A percentile compares a stretch with the other conserved stretches of the same genome.
Evolutionary conservation across 2,888 invertebrate species (phyloP).

Genomic region (Drosophila maculinotata): DNA sequence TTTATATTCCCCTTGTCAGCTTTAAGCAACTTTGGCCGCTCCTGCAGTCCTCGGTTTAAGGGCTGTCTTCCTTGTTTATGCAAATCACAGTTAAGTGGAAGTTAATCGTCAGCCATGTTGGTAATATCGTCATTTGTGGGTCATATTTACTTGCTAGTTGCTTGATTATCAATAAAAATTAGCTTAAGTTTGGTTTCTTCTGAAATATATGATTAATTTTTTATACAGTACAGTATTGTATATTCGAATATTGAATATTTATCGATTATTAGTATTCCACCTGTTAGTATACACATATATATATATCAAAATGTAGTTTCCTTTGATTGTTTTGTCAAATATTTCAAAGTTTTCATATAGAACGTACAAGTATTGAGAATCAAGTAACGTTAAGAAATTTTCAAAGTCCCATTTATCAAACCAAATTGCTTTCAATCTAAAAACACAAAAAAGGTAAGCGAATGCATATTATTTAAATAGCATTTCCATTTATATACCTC

Average conservation of each 20-base stretch:
- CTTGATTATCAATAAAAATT: too few relatives aligned
- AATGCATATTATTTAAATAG: neutral
- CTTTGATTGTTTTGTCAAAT: constrained; percentile 17
- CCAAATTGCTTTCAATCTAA: neutral
- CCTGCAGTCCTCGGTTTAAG: too few relatives aligned
- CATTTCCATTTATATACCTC: neutral
- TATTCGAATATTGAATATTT: too few relatives aligned
- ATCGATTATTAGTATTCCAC: too few relatives aligned
- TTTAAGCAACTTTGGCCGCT: neutral
- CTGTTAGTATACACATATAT: too few relatives aligned
- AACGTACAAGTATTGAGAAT: neutral
- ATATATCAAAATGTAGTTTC: neutral
- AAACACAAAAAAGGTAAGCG: constrained; percentile 19
- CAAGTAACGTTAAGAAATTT: constrained; percentile 4
- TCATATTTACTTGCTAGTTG: neutral
- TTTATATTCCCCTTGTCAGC: constrained; percentile 60
- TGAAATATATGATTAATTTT: too few relatives aligned
- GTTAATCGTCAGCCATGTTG: constrained; percentile 51
- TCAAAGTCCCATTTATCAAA: constrained; percentile 20
- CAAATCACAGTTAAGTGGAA: constrained; percentile 58
- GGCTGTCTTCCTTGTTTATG: constrained; percentile 14
- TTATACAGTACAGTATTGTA: too few relatives aligned
- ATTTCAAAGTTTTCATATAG: neutral
- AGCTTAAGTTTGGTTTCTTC: too few relatives aligned
- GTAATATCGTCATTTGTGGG: neutral